Evolutionary conservation across 2,888 invertebrate genomes (phyloP).

Genomic region (Argyra leucocephala): DNA sequence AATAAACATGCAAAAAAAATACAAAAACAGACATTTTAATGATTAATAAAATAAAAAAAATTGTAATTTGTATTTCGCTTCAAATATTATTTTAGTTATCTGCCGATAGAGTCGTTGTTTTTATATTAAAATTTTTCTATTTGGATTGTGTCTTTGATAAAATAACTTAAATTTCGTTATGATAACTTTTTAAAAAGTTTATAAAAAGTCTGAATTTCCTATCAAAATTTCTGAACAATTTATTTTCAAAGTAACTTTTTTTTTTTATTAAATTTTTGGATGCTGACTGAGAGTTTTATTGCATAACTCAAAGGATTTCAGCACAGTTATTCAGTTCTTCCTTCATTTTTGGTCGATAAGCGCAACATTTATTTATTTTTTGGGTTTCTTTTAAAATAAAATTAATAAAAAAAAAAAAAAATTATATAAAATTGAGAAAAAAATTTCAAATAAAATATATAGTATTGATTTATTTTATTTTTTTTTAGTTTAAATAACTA

Average conservation of each 20-base stretch:
- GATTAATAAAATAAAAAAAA: too few relatives aligned
- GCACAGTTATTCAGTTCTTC: background rate
- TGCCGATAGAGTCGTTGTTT: too few relatives aligned
- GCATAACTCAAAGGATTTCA: background rate
- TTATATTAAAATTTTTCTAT: too few relatives aligned
- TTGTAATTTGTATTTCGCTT: too few relatives aligned
- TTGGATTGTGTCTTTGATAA: too few relatives aligned
- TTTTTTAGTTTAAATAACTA: background rate
- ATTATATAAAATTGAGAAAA: background rate
- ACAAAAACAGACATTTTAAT: too few relatives aligned
- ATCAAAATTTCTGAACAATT: background rate
- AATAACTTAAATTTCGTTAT: too few relatives aligned
- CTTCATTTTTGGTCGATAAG: background rate
- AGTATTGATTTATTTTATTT: background rate
- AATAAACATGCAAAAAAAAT: too few relatives aligned
- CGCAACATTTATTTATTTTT: conserved; percentile 3
- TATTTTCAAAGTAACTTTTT: background rate
- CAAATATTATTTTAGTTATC: too few relatives aligned
- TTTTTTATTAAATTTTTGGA: background rate
- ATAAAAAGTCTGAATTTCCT: background rate
- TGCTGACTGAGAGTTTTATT: background rate
- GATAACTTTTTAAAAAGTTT: too few relatives aligned
- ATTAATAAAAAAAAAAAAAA: background rate
- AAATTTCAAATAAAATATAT: background rate
- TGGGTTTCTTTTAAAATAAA: background rate